These are phyloP conservation scores for Microctonus brassicae DNA, from an alignment of 2,888 invertebrate species.

Conservation along the genomic window DNA sequence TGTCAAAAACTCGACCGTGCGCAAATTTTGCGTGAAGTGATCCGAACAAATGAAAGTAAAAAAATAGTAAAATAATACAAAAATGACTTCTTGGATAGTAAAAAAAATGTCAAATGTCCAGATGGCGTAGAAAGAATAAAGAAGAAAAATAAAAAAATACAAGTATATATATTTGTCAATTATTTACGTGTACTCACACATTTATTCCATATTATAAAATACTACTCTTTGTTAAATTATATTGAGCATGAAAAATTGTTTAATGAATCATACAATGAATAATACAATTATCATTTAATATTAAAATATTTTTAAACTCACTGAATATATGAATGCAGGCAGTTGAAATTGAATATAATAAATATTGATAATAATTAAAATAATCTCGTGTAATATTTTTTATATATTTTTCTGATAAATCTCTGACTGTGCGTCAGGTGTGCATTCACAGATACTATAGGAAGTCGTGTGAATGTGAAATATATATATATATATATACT, in stretches of 20 bases:
- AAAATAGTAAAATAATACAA: not conserved
- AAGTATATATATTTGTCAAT: too few relatives aligned
- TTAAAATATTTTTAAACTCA: not conserved
- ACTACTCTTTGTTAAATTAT: not conserved
- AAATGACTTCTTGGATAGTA: not conserved
- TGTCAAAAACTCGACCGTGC: conserved; percentile 21
- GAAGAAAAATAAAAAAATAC: too few relatives aligned
- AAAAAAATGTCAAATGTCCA: not conserved
- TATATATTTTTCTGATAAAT: not conserved
- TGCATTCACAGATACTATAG: not conserved
- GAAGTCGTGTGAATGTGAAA: too few relatives aligned
- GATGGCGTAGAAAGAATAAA: not conserved
- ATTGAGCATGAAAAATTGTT: not conserved
- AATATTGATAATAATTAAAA: too few relatives aligned
- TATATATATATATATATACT: too few relatives aligned
- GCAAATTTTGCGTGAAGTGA: conserved; percentile 2
- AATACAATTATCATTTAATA: not conserved
- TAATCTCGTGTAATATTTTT: too few relatives aligned
- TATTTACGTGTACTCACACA: too few relatives aligned
- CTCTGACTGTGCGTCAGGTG: not conserved
- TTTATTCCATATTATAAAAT: too few relatives aligned
- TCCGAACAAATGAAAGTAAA: conserved; percentile 7
- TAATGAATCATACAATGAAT: not conserved
- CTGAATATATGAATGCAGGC: not conserved
- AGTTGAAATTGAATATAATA: too few relatives aligned